A percentile compares a stretch with the other conserved stretches of the same genome.
Evolutionary conservation across 2,888 invertebrate species (phyloP).

Genomic region (Himalopsyche tibetana): DNA sequence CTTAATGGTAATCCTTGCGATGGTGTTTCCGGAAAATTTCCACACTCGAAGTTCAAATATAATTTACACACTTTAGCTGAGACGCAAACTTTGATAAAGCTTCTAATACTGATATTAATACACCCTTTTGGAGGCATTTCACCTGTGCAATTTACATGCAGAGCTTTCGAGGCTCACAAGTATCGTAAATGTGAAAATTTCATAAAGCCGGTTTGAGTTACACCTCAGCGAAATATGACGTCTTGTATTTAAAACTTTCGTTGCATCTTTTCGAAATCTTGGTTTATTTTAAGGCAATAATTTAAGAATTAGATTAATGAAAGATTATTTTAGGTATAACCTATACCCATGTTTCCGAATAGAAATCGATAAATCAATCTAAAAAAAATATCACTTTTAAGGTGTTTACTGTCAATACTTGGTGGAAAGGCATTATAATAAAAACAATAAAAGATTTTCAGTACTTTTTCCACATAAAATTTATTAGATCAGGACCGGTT

Average conservation of each 20-base stretch:
- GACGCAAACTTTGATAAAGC: constrained; percentile 53
- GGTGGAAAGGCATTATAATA: no score
- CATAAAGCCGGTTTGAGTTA: background rate
- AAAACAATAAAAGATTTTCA: no score
- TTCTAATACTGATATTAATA: constrained; percentile 55
- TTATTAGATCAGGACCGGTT: no score
- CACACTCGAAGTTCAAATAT: constrained; percentile 52
- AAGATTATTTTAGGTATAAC: no score
- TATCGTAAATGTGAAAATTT: constrained; percentile 36
- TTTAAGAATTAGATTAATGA: no score
- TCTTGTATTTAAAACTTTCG: background rate
- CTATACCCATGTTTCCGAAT: no score
- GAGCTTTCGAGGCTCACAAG: constrained; percentile 41
- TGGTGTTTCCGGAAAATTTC: constrained; percentile 18
- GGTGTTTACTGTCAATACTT: no score
- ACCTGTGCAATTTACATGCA: constrained; percentile 41
- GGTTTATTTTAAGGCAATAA: no score
- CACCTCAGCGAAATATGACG: background rate
- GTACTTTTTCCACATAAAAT: no score
- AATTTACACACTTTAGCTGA: constrained; percentile 58
- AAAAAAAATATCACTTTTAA: no score
- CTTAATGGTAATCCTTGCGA: constrained; percentile 19
- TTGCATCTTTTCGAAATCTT: background rate
- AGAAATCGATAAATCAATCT: no score
- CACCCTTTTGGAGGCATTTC: constrained; percentile 28